A percentile compares a stretch with the other conserved stretches of the same genome.
Conservation (phyloP, 2,797 vertebrate species). For the Paguma larvata region DNA sequence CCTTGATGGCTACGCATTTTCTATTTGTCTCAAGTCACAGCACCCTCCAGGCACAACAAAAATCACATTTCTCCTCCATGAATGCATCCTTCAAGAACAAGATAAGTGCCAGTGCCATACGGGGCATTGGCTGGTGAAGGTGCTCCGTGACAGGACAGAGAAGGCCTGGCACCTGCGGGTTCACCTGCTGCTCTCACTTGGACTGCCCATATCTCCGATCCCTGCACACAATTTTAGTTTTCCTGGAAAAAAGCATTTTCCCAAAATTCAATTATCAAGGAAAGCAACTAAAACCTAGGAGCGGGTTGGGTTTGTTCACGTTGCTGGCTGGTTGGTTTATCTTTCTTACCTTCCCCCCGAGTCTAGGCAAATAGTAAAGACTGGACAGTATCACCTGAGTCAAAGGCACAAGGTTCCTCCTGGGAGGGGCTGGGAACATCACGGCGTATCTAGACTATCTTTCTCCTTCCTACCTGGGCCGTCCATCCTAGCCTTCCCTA, state of each 20-base stretch:
- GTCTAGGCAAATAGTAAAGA: not conserved
- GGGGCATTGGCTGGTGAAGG: accelerated
- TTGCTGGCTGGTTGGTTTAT: not conserved
- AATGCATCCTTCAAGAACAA: not conserved
- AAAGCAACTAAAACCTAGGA: not conserved
- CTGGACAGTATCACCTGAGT: not conserved
- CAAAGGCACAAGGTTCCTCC: not conserved
- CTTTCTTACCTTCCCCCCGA: accelerated
- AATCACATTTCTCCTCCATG: not conserved
- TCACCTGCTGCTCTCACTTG: accelerated
- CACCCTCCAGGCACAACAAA: not conserved
- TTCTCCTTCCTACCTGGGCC: not conserved
- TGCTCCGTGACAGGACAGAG: accelerated
- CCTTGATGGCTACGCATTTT: not conserved
- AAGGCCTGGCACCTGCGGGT: accelerated
- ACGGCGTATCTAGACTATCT: not conserved
- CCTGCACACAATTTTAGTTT: accelerated
- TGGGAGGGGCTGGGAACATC: not conserved
- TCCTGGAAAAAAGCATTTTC: not conserved
- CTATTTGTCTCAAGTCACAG: not conserved
- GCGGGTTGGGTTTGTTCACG: not conserved
- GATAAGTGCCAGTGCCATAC: accelerated
- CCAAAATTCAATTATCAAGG: not conserved
- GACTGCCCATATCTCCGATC: accelerated
- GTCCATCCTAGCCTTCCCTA: accelerated